Evolutionary conservation across 2,797 vertebrate genomes (phyloP).

Genomic region (Clarias pachynema): DNA sequence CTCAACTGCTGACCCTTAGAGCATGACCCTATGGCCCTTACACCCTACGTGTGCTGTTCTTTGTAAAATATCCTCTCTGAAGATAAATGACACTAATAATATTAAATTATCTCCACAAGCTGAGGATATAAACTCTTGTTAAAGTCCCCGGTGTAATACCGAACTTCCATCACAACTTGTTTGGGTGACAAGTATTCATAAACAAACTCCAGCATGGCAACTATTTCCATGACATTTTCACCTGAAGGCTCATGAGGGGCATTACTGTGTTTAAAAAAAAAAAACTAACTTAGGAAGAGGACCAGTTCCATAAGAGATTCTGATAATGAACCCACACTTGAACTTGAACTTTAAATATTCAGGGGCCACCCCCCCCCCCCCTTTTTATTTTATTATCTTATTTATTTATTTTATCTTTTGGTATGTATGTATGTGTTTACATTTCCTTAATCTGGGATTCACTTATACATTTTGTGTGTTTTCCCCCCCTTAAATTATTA

Average conservation of each 20-base stretch:
- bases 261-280: constrained; percentile 41
- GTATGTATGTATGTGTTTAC: no score
- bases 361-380: no score
- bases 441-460: no score
- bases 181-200: background rate
- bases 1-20: background rate
- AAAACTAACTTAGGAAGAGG: constrained; percentile 13
- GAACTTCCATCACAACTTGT: background rate
- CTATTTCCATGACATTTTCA: constrained; percentile 71
- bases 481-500: no score
- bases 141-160: background rate
- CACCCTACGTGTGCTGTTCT: constrained; percentile 1
- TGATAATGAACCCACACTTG: background rate
- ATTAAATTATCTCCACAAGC: background rate
- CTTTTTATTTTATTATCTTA: no score
- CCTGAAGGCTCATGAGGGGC: constrained; percentile 63
- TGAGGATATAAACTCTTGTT: background rate
- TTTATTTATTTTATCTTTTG: no score
- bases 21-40: background rate
- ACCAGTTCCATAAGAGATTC: background rate
- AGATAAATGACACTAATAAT: background rate
- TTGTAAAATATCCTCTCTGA: background rate
- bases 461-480: no score
- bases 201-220: constrained; percentile 42
- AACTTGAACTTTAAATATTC: no score